Evolutionary conservation across 2,888 invertebrate genomes (phyloP).

Genomic region (Habrosyne pyritoides): DNA sequence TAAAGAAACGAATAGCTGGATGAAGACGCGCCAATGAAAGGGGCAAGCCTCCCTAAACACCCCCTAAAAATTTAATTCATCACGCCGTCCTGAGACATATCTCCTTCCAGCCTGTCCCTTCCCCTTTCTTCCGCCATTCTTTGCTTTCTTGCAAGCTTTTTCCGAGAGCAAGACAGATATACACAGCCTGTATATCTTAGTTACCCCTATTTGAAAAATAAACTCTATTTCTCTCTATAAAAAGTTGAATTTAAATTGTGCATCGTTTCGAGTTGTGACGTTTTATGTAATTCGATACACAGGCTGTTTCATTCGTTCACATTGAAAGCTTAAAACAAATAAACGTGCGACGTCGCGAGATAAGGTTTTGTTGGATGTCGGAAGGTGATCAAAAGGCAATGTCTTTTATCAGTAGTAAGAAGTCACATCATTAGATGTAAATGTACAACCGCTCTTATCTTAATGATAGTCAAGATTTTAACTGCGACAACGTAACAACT

Average conservation of each 20-base stretch:
- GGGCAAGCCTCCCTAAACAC: constrained; percentile 70
- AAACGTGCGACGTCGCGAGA: constrained; percentile 67
- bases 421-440: constrained; percentile 5
- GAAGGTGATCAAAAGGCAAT: constrained; percentile 69
- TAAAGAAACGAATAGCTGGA: constrained; percentile 73
- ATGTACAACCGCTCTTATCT: constrained; percentile 1
- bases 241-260: constrained; percentile 26
- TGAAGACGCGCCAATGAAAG: constrained; percentile 76
- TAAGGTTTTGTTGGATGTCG: constrained; percentile 71
- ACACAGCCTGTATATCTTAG: constrained; percentile 52
- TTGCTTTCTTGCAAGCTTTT: constrained; percentile 82
- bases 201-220: constrained; percentile 20
- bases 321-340: constrained; percentile 82
- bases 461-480: background rate
- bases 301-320: constrained; percentile 78
- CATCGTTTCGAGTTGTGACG: constrained; percentile 25
- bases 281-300: constrained; percentile 52
- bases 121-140: constrained; percentile 80
- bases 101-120: constrained; percentile 69
- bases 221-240: constrained; percentile 24
- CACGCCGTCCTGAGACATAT: constrained; percentile 79
- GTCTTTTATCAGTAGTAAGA: constrained; percentile 46
- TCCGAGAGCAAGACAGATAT: constrained; percentile 63
- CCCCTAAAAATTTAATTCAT: constrained; percentile 84
- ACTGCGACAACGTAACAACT: background rate